phyloP scores from a whole-genome alignment of 1,140 invertebrate species.

The Lasaia peninsularis region DNA sequence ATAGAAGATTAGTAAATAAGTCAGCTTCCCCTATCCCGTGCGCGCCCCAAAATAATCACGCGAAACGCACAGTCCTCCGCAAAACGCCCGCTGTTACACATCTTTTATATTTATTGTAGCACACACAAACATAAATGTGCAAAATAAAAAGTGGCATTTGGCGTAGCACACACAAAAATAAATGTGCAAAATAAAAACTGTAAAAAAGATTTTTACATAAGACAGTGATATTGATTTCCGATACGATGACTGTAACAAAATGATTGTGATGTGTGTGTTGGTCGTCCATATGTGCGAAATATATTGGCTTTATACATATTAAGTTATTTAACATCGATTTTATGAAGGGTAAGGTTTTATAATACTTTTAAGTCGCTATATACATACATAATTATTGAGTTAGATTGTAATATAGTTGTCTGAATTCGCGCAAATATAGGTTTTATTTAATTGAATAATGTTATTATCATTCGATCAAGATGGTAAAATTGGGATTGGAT shows the following conservation, averaged over 20 bases:
- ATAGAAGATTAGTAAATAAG: conserved; percentile 36
- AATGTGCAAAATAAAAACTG: background rate
- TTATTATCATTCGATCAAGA: too few species aligned
- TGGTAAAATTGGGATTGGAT: too few species aligned
- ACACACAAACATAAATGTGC: too few species aligned
- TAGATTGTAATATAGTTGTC: too few species aligned
- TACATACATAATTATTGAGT: background rate
- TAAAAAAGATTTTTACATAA: background rate
- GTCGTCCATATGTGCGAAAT: conserved; percentile 29
- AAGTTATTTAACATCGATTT: conserved; percentile 37
- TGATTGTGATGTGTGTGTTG: conserved; percentile 35
- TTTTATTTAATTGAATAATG: too few species aligned
- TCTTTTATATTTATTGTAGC: conserved; percentile 35
- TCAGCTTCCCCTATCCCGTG: conserved; percentile 46
- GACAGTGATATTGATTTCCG: background rate
- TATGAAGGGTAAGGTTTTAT: conserved; percentile 63
- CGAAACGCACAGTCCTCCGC: conserved; percentile 56
- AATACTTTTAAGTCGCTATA: background rate
- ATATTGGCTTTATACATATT: background rate
- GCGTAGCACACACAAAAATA: too few species aligned
- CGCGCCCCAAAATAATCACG: conserved; percentile 43
- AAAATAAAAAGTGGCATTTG: conserved; percentile 24
- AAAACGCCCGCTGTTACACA: conserved; percentile 48
- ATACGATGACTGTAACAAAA: background rate
- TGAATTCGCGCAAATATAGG: too few species aligned